Evolutionary conservation across 2,113 vertebrate species (phyloP).

Genomic region (Manacus vitellinus): DNA sequence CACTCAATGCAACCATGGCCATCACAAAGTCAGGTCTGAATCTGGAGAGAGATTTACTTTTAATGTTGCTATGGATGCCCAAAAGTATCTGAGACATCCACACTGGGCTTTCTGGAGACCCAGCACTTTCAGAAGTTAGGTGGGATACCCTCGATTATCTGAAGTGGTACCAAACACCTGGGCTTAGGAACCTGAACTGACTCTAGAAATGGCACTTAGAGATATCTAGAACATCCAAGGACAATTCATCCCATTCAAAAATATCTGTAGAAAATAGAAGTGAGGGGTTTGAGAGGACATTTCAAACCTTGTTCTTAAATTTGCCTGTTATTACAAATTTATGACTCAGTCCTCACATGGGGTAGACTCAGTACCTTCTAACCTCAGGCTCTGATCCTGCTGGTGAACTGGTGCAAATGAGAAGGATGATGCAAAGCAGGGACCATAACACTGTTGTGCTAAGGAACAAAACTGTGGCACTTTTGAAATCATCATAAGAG

Average conservation of each 20-base stretch:
- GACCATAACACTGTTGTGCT: neutral
- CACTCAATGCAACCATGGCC: neutral
- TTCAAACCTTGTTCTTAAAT: neutral
- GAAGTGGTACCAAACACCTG: neutral
- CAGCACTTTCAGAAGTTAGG: neutral
- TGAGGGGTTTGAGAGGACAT: neutral
- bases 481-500: neutral
- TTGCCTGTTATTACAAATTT: neutral
- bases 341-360: neutral
- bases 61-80: neutral
- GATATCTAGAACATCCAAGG: neutral
- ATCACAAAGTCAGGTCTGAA: neutral
- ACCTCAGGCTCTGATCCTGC: neutral
- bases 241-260: neutral
- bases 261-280: neutral
- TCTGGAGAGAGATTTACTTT: neutral
- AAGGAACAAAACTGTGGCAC: neutral
- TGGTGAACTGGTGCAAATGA: neutral
- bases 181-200: neutral
- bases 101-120: neutral
- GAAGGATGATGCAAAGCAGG: neutral
- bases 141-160: fast-evolving
- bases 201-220: neutral
- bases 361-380: neutral
- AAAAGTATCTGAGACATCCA: neutral